Evolutionary conservation across 2,888 invertebrate genomes (phyloP), one percentile per base, ranked within the genome.

Genomic region (Drosophila antonietae): DNA sequence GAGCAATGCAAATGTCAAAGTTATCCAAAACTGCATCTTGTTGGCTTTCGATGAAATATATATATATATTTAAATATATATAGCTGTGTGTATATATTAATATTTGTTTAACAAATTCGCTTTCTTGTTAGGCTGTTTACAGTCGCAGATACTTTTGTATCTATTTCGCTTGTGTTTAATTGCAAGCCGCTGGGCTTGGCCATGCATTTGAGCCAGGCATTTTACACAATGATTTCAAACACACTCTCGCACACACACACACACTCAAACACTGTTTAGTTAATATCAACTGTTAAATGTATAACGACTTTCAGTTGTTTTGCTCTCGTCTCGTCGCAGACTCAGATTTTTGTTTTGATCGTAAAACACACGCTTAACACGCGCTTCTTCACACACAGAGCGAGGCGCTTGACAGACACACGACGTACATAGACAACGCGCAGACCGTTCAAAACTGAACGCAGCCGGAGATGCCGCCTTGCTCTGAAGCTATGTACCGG

Each of bases 1-100:
- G 66, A 90, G 87, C 89, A 75, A 73, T 69, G 87, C 80, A 90
- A 87, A 87, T 87, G 87, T 87, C 87, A 87, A 78, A 88, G 90
- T 72, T 87, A 87, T 87, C 87, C 87, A 90, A 88, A 87, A 78
- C 80, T 86, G 83, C 83, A 83, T 83, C 78, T 86, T 88, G 80
- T 66, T 52, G 66, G 56, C 37, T 15, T 2, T 28, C 60, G 69
- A 70, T 61, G 66, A 68, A 68, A 23, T 23, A 39, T 23, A 53
- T 37, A 37, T 23, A 28, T 3, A 39, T 39, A n/a, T 39, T 28
- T n/a, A n/a, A 12, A 9, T 53, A 28, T 39, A 39, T n/a, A 39
- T 37, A 52, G 20, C 8, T 33, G 5, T 52, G 5, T 52, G 1
- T 52, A 1, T 83, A 47, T 58, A 51, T 47, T 47, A 44, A 62